Evolutionary conservation across 2,113 vertebrate species (phyloP).

Genomic region (Cryptomyrus ogoouensis): DNA sequence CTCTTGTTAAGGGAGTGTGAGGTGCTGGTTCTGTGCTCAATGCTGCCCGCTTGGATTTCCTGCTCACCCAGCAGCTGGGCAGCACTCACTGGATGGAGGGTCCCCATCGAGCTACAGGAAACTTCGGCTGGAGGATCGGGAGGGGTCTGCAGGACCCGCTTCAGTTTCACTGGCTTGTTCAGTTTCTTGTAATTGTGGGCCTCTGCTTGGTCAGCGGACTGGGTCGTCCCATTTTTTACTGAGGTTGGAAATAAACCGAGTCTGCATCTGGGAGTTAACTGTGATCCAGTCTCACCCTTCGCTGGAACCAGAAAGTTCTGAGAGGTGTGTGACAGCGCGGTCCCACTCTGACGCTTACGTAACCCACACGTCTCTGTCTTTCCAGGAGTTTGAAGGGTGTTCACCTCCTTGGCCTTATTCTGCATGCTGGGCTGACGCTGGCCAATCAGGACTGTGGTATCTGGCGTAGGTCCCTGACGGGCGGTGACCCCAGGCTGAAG

Average conservation of each 20-base stretch:
- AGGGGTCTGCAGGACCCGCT: not conserved
- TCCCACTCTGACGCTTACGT: constrained; percentile 12
- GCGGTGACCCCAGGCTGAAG: not conserved
- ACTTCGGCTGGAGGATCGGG: not conserved
- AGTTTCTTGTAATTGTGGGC: not conserved
- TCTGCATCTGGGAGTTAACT: not conserved
- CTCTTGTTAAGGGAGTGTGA: not conserved
- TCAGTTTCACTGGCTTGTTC: not conserved
- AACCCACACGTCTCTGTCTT: constrained; percentile 39
- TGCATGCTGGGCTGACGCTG: not conserved
- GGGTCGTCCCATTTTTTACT: not conserved
- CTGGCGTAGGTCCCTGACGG: not conserved
- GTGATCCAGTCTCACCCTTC: not conserved
- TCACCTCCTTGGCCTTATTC: not conserved
- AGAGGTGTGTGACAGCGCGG: not conserved
- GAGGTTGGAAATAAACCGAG: not conserved
- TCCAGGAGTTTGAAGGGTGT: constrained; percentile 29
- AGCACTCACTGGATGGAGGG: not conserved
- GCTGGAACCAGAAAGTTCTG: not conserved
- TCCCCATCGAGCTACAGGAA: not conserved
- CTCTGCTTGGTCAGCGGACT: not conserved
- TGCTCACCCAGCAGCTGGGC: constrained; percentile 16
- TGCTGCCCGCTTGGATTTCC: not conserved
- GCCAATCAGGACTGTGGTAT: not conserved
- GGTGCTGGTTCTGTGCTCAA: not conserved